phyloP scores from a whole-genome alignment of 2,113 vertebrate species.

The Amblyornis subalaris region DNA sequence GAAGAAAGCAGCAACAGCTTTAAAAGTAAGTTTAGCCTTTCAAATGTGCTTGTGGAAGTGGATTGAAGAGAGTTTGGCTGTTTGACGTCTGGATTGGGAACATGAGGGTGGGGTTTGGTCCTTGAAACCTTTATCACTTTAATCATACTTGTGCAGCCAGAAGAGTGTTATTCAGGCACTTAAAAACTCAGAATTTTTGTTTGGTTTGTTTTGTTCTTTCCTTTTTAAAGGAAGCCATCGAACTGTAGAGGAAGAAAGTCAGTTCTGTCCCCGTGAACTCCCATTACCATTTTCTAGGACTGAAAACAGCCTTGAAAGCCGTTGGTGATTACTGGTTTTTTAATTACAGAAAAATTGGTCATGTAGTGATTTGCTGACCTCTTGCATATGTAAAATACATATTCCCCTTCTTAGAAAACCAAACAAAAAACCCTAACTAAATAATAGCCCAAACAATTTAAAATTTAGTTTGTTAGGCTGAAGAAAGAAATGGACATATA shows the following conservation, averaged over 20 bases:
- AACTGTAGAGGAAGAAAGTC: background rate
- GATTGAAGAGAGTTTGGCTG: background rate
- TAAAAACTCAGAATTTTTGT: background rate
- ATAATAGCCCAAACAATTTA: background rate
- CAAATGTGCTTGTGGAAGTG: background rate
- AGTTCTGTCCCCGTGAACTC: background rate
- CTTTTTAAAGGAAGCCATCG: background rate
- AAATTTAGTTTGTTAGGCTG: background rate
- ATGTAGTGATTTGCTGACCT: background rate
- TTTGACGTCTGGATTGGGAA: background rate
- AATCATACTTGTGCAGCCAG: background rate
- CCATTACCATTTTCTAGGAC: background rate
- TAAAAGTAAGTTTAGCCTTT: constrained; percentile 82
- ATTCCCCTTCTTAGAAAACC: background rate
- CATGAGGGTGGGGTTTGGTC: background rate
- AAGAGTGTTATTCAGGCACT: background rate
- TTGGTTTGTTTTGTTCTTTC: background rate
- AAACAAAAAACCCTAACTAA: background rate
- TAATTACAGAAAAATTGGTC: background rate
- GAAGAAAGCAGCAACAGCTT: constrained; percentile 92
- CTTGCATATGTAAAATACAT: background rate
- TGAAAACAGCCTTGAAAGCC: background rate
- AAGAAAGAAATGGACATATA: background rate
- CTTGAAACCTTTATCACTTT: background rate
- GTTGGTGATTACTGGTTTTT: background rate